Conservation (phyloP, 1,140 invertebrate genomes). For the Archivesica marissinica region DNA sequence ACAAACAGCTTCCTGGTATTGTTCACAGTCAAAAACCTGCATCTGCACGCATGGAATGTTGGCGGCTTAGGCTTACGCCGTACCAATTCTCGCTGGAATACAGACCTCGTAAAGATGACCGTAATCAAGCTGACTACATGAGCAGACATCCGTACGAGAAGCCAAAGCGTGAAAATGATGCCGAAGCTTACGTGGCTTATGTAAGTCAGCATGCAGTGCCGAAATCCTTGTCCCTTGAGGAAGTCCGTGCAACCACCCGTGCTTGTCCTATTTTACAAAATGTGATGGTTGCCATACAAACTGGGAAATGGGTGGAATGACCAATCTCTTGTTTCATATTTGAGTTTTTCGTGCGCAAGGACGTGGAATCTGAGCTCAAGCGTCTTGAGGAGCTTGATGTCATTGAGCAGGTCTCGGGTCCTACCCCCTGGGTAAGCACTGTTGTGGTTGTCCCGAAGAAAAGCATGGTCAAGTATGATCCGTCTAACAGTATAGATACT, state of each 20-base stretch:
- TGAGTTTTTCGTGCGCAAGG: too few species aligned
- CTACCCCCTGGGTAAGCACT: too few species aligned
- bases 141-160: conserved; percentile 53
- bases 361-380: too few species aligned
- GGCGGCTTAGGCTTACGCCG: conserved; percentile 65
- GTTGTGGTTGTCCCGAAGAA: too few species aligned
- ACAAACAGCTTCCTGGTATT: conserved; percentile 63
- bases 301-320: conserved; percentile 53
- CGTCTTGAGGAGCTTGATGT: too few species aligned
- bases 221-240: conserved; percentile 54
- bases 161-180: too few species aligned
- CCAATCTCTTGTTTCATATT: conserved; percentile 21
- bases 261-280: conserved; percentile 37
- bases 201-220: too few species aligned
- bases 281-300: conserved; percentile 59
- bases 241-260: conserved; percentile 39
- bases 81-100: conserved; percentile 61
- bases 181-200: too few species aligned
- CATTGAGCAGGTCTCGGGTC: too few species aligned
- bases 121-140: conserved; percentile 68
- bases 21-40: conserved; percentile 59
- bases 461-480: too few species aligned
- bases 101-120: conserved; percentile 57
- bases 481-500: too few species aligned
- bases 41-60: conserved; percentile 59